Conservation (phyloP, 2,113 vertebrate genomes). For the Pluvianellus socialis region DNA sequence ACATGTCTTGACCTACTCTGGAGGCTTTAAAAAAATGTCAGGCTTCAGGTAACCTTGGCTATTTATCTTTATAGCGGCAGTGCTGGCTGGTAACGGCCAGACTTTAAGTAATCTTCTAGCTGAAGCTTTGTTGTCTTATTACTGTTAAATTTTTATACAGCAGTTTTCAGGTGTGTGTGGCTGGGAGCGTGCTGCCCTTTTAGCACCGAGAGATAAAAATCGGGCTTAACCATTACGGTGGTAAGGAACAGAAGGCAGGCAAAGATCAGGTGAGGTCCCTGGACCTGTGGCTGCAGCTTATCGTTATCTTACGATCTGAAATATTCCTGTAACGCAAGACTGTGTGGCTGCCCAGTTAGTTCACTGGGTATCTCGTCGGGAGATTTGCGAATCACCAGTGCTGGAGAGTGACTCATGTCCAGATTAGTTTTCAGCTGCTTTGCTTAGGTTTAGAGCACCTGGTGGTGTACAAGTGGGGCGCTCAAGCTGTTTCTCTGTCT, state of each 20-base stretch:
- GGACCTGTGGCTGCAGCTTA: background rate
- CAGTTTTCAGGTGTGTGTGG: background rate
- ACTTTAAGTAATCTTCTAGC: background rate
- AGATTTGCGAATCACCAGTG: background rate
- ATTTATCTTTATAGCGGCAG: background rate
- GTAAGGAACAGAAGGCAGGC: background rate
- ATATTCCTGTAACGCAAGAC: background rate
- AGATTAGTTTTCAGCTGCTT: background rate
- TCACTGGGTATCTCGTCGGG: background rate
- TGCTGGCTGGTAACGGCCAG: background rate
- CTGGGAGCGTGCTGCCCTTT: background rate
- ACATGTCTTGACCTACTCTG: background rate
- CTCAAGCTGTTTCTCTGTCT: background rate
- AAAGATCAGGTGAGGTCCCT: background rate
- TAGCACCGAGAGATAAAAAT: background rate
- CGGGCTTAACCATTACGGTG: background rate
- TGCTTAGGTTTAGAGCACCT: background rate
- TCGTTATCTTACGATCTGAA: rapidly evolving
- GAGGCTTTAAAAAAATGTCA: background rate
- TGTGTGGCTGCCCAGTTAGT: background rate
- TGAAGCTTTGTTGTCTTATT: background rate
- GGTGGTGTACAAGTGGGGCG: background rate
- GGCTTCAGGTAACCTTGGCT: background rate
- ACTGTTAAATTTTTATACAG: background rate
- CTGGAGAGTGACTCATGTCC: background rate